Percentiles rank a stretch among this genome's conserved stretches.
Evolutionary conservation across 2,888 invertebrate genomes (phyloP).

Genomic region (Brenthis ino): DNA sequence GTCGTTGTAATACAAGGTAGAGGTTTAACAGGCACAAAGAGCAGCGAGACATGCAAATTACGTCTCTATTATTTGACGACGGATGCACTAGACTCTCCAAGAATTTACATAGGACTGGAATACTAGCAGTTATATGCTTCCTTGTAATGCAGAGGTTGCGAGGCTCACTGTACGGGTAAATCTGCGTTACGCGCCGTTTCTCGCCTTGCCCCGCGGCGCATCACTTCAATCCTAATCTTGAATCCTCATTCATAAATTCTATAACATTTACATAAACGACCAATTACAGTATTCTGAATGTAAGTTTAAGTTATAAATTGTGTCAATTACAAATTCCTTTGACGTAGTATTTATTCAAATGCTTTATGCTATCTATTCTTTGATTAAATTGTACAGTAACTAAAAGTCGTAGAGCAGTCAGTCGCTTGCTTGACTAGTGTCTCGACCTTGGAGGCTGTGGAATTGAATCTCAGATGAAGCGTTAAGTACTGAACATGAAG

Average conservation of each 20-base stretch:
- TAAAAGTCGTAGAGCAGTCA: too few species aligned
- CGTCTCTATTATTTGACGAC: constrained; percentile 67
- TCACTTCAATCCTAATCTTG: constrained; percentile 69
- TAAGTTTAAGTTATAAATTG: constrained; percentile 21
- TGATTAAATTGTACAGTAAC: too few species aligned
- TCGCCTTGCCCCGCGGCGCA: constrained; percentile 44
- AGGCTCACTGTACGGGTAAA: constrained; percentile 36
- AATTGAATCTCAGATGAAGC: too few species aligned
- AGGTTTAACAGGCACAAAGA: constrained; percentile 62
- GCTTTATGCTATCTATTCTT: neutral
- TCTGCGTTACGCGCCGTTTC: constrained; percentile 37
- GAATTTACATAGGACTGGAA: constrained; percentile 79
- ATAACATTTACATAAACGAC: constrained; percentile 72
- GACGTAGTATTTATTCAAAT: neutral
- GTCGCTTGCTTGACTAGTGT: too few species aligned
- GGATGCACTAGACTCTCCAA: constrained; percentile 53
- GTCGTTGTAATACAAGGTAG: constrained; percentile 43
- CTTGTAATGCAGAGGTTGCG: constrained; percentile 50
- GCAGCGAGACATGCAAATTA: constrained; percentile 74
- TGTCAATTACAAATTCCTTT: constrained; percentile 4
- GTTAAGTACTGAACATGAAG: too few species aligned
- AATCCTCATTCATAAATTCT: constrained; percentile 69
- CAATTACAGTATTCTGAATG: constrained; percentile 50
- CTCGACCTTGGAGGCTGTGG: too few species aligned
- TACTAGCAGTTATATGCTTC: constrained; percentile 64